These are phyloP conservation scores for Siniperca knerii DNA, from an alignment of 2,113 vertebrate species.

Conservation along the genomic window DNA sequence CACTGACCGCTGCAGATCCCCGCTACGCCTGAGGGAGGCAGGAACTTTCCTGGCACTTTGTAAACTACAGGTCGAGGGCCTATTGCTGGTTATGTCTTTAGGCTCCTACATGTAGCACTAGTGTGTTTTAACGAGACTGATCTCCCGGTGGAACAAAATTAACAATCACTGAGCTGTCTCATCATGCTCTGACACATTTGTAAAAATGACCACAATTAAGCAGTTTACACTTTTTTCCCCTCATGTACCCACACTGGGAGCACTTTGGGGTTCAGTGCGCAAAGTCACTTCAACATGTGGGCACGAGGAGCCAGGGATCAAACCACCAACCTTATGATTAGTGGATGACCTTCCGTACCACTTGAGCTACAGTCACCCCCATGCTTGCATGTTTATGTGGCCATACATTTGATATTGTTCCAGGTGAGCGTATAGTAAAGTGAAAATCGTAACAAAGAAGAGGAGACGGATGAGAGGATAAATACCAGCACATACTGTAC, in stretches of 20 bases:
- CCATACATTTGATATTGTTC: neutral
- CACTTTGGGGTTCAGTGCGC: neutral
- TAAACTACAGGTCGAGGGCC: neutral
- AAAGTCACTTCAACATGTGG: neutral
- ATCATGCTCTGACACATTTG: constrained; percentile 12
- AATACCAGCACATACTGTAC: constrained; percentile 11
- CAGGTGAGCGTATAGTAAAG: neutral
- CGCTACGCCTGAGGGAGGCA: constrained; percentile 69
- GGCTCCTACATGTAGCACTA: neutral
- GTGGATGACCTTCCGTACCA: neutral
- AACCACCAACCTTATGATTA: neutral
- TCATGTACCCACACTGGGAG: neutral
- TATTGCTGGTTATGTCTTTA: neutral
- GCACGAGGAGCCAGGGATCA: neutral
- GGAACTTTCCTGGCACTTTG: constrained; percentile 1
- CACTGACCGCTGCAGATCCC: constrained; percentile 69
- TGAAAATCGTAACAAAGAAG: neutral
- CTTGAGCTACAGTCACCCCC: neutral
- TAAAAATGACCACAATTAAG: neutral
- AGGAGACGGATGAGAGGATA: neutral
- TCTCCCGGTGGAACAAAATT: neutral
- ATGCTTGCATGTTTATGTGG: constrained; percentile 13
- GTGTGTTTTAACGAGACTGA: neutral
- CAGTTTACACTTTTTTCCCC: neutral
- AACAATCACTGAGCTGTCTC: constrained; percentile 16